A percentile compares a stretch with the other conserved stretches of the same genome.
These are phyloP conservation scores for Adelphocoris suturalis DNA, from an alignment of 2,888 invertebrate species.

Conservation along the genomic window DNA sequence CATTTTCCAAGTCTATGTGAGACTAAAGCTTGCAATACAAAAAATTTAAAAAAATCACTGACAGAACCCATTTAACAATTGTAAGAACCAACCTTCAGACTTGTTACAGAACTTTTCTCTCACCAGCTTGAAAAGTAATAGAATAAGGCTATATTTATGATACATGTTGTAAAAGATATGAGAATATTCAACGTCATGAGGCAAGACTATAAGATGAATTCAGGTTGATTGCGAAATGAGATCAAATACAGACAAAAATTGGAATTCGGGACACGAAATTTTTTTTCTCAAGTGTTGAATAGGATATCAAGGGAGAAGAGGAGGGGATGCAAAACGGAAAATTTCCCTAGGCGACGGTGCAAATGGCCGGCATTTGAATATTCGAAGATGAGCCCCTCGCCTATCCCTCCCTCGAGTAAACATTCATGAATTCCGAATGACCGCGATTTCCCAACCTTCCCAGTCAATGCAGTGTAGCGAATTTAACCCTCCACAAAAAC, in stretches of 20 bases:
- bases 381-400: conserved; percentile 1
- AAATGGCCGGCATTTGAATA: conserved; percentile 19
- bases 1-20: too few relatives aligned
- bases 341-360: conserved; percentile 1
- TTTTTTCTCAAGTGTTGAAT: neutral
- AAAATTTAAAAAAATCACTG: too few relatives aligned
- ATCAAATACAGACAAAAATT: neutral
- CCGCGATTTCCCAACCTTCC: neutral
- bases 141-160: too few relatives aligned
- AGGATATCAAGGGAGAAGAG: neutral
- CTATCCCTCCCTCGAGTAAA: neutral
- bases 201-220: too few relatives aligned
- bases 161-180: too few relatives aligned
- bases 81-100: too few relatives aligned
- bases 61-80: too few relatives aligned
- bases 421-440: conserved; percentile 28
- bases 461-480: neutral
- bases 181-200: too few relatives aligned
- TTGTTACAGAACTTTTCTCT: too few relatives aligned
- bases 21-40: too few relatives aligned
- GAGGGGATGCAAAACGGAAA: conserved; percentile 18
- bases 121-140: too few relatives aligned
- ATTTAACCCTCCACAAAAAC: neutral
- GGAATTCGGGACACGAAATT: neutral
- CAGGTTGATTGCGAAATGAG: too few relatives aligned